Percentiles rank a stretch among this genome's conserved stretches.
Evolutionary conservation across 2,797 vertebrate genomes (phyloP).

Genomic region (Pteropus rufus): DNA sequence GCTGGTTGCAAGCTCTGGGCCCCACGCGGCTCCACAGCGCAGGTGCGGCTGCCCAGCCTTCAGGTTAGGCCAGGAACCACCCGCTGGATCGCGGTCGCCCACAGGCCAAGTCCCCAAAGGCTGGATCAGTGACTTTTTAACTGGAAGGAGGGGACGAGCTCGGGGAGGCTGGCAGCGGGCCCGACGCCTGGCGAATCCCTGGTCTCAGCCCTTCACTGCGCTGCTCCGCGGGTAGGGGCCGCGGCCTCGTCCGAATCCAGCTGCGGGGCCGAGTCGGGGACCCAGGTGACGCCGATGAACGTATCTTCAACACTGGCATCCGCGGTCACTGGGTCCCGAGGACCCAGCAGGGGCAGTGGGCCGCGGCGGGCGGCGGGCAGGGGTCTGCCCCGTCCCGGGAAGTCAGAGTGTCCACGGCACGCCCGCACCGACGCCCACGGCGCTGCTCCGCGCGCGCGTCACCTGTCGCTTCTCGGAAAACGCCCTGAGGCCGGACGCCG

Average conservation of each 20-base stretch:
- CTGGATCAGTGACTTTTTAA: neutral
- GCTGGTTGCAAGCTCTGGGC: neutral
- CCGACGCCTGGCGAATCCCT: too few species aligned
- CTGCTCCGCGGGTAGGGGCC: too few species aligned
- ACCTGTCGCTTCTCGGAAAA: neutral
- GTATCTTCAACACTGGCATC: neutral
- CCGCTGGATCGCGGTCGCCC: too few species aligned
- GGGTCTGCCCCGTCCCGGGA: neutral
- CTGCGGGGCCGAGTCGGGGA: neutral
- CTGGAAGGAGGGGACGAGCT: neutral
- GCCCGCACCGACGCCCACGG: too few species aligned
- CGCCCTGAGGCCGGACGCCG: neutral
- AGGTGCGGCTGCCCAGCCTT: fast-evolving
- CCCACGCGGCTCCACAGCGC: neutral
- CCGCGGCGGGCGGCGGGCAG: neutral
- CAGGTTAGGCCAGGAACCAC: fast-evolving
- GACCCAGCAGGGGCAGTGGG: neutral
- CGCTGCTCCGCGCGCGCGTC: neutral
- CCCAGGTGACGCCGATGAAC: neutral
- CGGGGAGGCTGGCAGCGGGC: neutral
- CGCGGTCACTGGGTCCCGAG: neutral
- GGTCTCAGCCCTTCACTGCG: neutral
- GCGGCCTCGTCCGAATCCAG: neutral
- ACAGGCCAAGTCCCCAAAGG: neutral
- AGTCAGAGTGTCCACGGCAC: neutral